Percentiles rank a stretch among this genome's conserved stretches.
phyloP scores from a whole-genome alignment of 2,113 vertebrate genomes.

The Eudyptes chrysolophus region DNA sequence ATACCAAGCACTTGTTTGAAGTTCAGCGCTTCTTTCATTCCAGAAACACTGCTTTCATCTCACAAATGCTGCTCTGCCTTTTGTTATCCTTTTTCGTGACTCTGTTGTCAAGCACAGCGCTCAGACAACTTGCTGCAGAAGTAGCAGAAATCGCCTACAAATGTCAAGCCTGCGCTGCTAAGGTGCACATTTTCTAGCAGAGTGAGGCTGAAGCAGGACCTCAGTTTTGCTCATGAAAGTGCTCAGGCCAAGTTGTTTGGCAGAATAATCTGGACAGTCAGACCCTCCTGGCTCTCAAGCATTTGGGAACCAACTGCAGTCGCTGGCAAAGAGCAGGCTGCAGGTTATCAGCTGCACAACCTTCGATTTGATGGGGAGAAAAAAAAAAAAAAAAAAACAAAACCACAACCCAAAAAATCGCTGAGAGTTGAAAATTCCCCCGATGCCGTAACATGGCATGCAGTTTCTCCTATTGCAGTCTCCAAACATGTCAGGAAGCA shows the following conservation, averaged over 20 bases:
- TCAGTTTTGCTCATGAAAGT: neutral
- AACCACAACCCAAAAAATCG: neutral
- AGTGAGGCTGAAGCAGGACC: neutral
- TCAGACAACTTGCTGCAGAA: neutral
- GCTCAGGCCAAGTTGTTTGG: neutral
- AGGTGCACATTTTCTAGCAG: rapidly evolving
- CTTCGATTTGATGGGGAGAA: neutral
- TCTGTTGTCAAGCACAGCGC: neutral
- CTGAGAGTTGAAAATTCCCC: neutral
- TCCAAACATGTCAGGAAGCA: neutral
- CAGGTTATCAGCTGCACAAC: rapidly evolving
- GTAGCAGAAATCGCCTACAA: neutral
- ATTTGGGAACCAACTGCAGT: neutral
- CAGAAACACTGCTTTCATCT: conserved; percentile 57
- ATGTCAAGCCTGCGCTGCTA: neutral
- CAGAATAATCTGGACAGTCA: neutral
- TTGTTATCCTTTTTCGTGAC: conserved; percentile 7
- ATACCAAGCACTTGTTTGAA: conserved; percentile 60
- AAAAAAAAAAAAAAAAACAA: neutral
- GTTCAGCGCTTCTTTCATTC: conserved; percentile 30
- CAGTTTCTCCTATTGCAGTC: rapidly evolving
- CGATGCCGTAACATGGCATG: rapidly evolving
- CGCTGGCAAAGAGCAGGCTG: neutral
- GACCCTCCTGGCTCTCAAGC: neutral
- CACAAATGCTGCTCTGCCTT: conserved; percentile 47